A percentile compares a stretch with the other conserved stretches of the same genome.
phyloP scores from a whole-genome alignment of 2,888 invertebrate genomes.

The Drosophila percnosoma region DNA sequence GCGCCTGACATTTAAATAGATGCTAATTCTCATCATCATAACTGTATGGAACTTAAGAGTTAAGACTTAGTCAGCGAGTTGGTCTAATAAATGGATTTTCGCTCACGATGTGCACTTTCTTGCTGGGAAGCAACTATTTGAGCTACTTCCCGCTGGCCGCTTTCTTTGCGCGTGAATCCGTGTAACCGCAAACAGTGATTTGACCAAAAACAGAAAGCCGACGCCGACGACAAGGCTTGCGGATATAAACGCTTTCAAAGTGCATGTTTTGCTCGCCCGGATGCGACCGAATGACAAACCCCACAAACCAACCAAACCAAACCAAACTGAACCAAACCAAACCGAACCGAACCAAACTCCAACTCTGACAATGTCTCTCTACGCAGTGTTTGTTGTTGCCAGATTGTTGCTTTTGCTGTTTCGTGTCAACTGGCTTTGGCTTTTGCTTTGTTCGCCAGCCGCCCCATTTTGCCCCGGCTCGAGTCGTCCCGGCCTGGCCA shows the following conservation, averaged over 20 bases:
- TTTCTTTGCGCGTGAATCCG: slow-evolving; percentile 79
- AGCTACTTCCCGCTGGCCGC: slow-evolving; percentile 70
- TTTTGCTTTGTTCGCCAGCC: slow-evolving; percentile 67
- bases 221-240: slow-evolving; percentile 51
- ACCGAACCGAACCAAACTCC: slow-evolving; percentile 46
- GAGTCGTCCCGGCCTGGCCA: slow-evolving; percentile 52
- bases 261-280: slow-evolving; percentile 54
- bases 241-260: slow-evolving; percentile 74
- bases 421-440: slow-evolving; percentile 71
- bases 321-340: slow-evolving; percentile 30
- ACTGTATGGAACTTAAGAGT: slow-evolving; percentile 38
- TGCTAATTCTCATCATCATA: slow-evolving; percentile 76
- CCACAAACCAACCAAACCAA: slow-evolving; percentile 19
- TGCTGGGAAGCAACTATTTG: slow-evolving; percentile 32
- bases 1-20: slow-evolving; percentile 74
- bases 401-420: slow-evolving; percentile 51
- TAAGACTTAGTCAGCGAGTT: slow-evolving; percentile 1
- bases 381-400: slow-evolving; percentile 57
- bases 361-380: slow-evolving; percentile 64
- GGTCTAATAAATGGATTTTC: slow-evolving; percentile 32
- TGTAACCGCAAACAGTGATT: slow-evolving; percentile 78
- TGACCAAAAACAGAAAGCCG: slow-evolving; percentile 72
- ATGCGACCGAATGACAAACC: slow-evolving; percentile 10
- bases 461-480: slow-evolving; percentile 64
- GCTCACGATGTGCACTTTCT: slow-evolving; percentile 45